Evolutionary conservation across 2,797 vertebrate species (phyloP), one percentile per base, ranked within the genome.

Genomic region (Anisognathus igniventris): DNA sequence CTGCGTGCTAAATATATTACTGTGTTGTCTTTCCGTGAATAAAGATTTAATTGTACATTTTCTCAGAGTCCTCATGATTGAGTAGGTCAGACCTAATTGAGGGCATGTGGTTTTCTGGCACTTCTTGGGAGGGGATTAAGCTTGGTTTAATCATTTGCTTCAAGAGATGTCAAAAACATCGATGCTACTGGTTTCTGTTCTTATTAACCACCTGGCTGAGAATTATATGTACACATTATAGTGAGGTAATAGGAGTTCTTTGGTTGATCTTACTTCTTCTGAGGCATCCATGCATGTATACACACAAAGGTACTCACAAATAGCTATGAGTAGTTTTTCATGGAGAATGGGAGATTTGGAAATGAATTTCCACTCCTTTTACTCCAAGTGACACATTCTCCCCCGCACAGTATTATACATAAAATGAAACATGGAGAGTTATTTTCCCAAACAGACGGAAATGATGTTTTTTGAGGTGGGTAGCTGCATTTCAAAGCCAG

Each of bases 401-500:
- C 77, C 75, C 27, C 16, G 0, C 81, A 75, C 5, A 6, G 14
- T 64, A 74, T 64, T 35, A 42, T 50, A 42, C 47, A 66, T 62
- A 67, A 95, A 80, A 51, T 66, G 72, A 94, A 92, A 39, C 75
- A 62, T 23, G 28, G 74, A 81, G 56, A 87, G 72, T 37, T 91
- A 6, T 94, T 96, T 95, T 86, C 68, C 84, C 50, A 58, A 74
- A 72, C 72, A 93, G 84, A 68, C 10, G 25, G 86, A 94, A 95
- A 75, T 66, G 20, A 72, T 94, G 86, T 68, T 31, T 89, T 91
- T 91, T 88, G 86, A 90, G 89, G 72, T 92, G 78, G 80, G 75
- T 79, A 87, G 76, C 51, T 91, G 61, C 44, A 78, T 96, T 95
- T 94, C 89, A 90, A 93, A 95, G 92, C 89, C 92, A 96, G 68